phyloP scores from a whole-genome alignment of 2,797 vertebrate genomes.

The Pantherophis vulpinus region DNA sequence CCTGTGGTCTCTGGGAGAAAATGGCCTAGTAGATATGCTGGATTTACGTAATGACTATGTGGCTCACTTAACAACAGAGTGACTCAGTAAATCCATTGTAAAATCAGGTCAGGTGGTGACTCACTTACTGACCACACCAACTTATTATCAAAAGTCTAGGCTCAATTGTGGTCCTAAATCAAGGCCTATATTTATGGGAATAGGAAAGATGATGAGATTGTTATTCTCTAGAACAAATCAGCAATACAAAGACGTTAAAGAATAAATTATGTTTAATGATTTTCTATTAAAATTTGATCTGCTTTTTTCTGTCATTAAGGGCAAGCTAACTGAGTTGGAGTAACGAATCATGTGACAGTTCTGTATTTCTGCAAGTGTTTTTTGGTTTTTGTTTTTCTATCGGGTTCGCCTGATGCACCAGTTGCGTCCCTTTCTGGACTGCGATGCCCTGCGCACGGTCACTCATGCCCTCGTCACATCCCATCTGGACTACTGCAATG shows the following conservation, averaged over 20 bases:
- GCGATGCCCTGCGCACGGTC: no score
- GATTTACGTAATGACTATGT: background rate
- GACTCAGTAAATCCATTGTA: background rate
- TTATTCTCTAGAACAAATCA: background rate
- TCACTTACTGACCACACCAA: background rate
- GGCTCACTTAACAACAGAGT: background rate
- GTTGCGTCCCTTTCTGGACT: no score
- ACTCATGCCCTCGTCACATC: no score
- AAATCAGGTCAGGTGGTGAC: background rate
- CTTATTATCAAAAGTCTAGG: background rate
- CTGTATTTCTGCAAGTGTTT: background rate
- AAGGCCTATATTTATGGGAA: background rate
- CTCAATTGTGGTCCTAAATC: no score
- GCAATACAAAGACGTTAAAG: background rate
- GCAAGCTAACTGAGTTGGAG: background rate
- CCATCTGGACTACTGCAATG: no score
- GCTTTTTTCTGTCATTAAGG: background rate
- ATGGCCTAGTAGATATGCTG: background rate
- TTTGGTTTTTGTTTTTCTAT: background rate
- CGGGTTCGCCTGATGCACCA: no score
- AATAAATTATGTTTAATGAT: background rate
- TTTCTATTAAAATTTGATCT: background rate
- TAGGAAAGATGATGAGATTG: background rate
- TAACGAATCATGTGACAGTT: background rate
- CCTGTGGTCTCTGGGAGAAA: background rate